Conservation (phyloP, 2,113 vertebrate genomes). For the Sander lucioperca region DNA sequence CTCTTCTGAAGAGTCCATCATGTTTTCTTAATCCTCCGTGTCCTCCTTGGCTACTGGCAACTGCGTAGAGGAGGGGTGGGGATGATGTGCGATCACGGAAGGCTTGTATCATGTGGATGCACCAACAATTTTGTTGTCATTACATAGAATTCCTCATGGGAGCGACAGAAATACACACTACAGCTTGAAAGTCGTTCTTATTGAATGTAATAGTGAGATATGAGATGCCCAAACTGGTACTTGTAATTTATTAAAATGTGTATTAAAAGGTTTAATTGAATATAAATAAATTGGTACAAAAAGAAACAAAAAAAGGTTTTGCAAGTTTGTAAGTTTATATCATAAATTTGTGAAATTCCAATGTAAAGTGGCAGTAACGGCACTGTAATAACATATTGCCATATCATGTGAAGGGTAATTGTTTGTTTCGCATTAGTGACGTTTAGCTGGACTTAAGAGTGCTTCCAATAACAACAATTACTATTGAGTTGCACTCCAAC, state of each 20-base stretch:
- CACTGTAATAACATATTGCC: not conserved
- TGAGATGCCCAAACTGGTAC: not conserved
- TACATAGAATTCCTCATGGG: too few relatives aligned
- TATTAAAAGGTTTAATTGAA: not conserved
- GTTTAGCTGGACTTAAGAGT: not conserved
- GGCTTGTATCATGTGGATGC: too few relatives aligned
- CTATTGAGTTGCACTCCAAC: not conserved
- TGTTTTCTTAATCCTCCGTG: too few relatives aligned
- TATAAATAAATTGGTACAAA: not conserved
- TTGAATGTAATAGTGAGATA: not conserved
- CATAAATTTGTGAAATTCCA: not conserved
- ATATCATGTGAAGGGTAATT: not conserved
- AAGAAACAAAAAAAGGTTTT: not conserved
- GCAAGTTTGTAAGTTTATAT: not conserved
- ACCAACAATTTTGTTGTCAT: too few relatives aligned
- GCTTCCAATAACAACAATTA: conserved; percentile 44
- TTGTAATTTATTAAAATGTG: not conserved
- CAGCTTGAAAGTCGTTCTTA: not conserved
- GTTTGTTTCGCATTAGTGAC: conserved; percentile 11
- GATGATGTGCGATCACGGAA: too few relatives aligned
- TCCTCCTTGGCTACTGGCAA: too few relatives aligned
- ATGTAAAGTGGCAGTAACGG: not conserved
- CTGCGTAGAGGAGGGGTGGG: too few relatives aligned
- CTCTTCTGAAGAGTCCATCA: too few relatives aligned
- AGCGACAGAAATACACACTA: too few relatives aligned